These are phyloP conservation scores for Eilema depressum DNA, from an alignment of 2,888 invertebrate species.

Conservation along the genomic window DNA sequence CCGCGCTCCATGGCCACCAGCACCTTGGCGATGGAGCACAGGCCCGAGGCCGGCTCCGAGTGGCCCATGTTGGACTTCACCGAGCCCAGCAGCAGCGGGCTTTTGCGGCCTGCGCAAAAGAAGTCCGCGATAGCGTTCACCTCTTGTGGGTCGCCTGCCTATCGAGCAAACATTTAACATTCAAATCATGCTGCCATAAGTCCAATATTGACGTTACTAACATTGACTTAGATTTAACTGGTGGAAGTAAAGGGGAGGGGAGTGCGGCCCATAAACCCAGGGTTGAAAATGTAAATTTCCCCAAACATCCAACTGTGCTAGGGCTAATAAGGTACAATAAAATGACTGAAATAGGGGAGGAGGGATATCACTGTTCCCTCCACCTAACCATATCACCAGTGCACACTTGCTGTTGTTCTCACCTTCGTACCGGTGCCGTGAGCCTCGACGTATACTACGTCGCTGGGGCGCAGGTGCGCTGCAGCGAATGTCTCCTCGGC, in stretches of 20 bases:
- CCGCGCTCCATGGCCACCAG: slow-evolving; percentile 97
- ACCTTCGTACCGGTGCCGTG: slow-evolving; percentile 99
- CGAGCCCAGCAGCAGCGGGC: slow-evolving; percentile 96
- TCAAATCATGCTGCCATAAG: too few species aligned
- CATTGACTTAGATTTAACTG: too few species aligned
- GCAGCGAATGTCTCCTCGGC: slow-evolving; percentile 96
- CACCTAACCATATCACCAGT: too few species aligned
- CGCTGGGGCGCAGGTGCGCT: slow-evolving; percentile 92
- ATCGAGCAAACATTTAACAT: slow-evolving; percentile 1
- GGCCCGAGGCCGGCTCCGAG: slow-evolving; percentile 96
- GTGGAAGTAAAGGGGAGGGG: too few species aligned
- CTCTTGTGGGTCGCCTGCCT: slow-evolving; percentile 98
- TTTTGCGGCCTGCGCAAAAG: slow-evolving; percentile 93
- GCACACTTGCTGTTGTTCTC: too few species aligned
- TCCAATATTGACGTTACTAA: too few species aligned
- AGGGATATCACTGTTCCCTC: too few species aligned
- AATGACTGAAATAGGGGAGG: too few species aligned
- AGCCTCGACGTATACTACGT: slow-evolving; percentile 97
- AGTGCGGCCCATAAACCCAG: too few species aligned
- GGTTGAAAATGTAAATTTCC: too few species aligned
- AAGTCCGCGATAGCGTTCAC: slow-evolving; percentile 97
- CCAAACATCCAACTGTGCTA: too few species aligned
- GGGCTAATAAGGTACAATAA: too few species aligned
- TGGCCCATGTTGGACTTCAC: slow-evolving; percentile 99
- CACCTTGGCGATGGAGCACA: slow-evolving; percentile 95